phyloP scores from a whole-genome alignment of 2,888 invertebrate genomes.

The Pristionchus arcanus region DNA sequence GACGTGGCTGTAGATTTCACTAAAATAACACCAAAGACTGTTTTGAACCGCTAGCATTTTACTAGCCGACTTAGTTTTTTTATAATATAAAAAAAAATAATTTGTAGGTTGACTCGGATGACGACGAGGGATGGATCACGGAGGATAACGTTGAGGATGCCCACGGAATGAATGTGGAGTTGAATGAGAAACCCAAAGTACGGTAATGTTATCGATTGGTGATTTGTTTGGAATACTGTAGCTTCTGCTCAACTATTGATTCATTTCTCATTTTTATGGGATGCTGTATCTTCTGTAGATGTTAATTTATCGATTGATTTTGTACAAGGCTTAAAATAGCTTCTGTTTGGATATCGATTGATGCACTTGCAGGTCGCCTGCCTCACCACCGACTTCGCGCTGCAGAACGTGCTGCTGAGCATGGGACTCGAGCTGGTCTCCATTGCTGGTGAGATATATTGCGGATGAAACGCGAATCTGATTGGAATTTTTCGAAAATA shows the following conservation, averaged over 20 bases:
- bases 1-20: too few relatives aligned
- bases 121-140: conserved; percentile 72
- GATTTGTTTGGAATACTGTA: background rate
- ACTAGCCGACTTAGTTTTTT: too few relatives aligned
- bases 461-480: background rate
- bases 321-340: background rate
- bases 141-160: conserved; percentile 70
- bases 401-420: conserved; percentile 94
- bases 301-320: too few relatives aligned
- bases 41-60: too few relatives aligned
- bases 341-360: background rate
- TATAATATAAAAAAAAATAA: background rate
- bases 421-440: conserved; percentile 93
- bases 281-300: background rate
- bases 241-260: background rate
- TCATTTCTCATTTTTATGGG: background rate
- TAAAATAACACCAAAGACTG: too few relatives aligned
- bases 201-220: background rate
- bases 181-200: conserved; percentile 50
- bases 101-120: conserved; percentile 60
- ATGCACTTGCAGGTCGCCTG: conserved; percentile 84
- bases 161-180: conserved; percentile 53
- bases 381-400: conserved; percentile 96
- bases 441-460: conserved; percentile 86
- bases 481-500: background rate